phyloP scores from a whole-genome alignment of 1,140 invertebrate species.

The Leptinotarsa lineolata region DNA sequence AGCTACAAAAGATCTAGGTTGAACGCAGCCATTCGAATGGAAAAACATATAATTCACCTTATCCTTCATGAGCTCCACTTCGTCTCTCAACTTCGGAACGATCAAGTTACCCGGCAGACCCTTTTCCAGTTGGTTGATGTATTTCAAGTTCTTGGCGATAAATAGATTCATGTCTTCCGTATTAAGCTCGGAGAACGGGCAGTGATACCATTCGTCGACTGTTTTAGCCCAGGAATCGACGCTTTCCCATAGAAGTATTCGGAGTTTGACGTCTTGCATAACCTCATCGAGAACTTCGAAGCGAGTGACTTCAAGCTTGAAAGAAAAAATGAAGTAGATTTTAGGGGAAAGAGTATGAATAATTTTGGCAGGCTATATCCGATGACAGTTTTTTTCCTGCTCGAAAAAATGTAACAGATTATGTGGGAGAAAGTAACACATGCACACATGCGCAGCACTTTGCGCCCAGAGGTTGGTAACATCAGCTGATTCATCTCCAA shows the following conservation, averaged over 20 bases:
- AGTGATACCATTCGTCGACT: conserved; percentile 65
- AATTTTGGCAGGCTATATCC: too few species aligned
- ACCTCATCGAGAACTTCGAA: conserved; percentile 80
- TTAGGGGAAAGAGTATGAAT: too few species aligned
- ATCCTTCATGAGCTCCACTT: conserved; percentile 76
- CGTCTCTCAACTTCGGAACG: conserved; percentile 72
- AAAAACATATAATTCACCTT: conserved; percentile 59
- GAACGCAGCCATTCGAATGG: too few species aligned
- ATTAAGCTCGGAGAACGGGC: conserved; percentile 70
- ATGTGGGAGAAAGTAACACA: too few species aligned
- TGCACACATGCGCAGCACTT: too few species aligned
- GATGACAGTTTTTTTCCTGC: too few species aligned
- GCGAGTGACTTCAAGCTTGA: conserved; percentile 74
- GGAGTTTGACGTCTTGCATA: conserved; percentile 74
- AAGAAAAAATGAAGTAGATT: conserved; percentile 26
- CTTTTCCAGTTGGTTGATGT: conserved; percentile 76
- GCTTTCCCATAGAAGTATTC: conserved; percentile 78
- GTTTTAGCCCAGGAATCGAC: conserved; percentile 71
- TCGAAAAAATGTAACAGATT: too few species aligned
- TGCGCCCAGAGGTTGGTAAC: too few species aligned
- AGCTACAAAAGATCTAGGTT: conserved; percentile 58
- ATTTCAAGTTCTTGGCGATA: conserved; percentile 71
- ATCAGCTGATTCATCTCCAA: too few species aligned
- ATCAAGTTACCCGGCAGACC: conserved; percentile 77
- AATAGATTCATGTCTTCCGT: conserved; percentile 72